Evolutionary conservation across 2,113 vertebrate genomes (phyloP).

Genomic region (Rhagologus leucostigma): DNA sequence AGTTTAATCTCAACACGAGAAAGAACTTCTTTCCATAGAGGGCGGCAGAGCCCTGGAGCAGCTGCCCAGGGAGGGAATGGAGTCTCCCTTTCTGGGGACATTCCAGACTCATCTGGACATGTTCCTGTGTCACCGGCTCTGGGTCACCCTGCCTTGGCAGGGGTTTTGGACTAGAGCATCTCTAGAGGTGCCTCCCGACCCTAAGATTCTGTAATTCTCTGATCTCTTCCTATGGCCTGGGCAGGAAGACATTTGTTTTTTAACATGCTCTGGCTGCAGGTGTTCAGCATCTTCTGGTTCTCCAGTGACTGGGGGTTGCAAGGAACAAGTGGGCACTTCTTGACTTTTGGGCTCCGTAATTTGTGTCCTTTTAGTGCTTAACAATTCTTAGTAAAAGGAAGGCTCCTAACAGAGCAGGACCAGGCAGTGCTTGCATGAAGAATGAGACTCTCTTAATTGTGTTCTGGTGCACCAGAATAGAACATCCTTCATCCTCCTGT

Average conservation of each 20-base stretch:
- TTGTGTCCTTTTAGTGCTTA: not conserved
- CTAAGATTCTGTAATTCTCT: not conserved
- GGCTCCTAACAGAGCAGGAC: not conserved
- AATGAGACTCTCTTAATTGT: not conserved
- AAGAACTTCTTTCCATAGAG: not conserved
- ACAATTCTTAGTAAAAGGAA: not conserved
- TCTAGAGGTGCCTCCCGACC: not conserved
- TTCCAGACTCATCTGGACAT: not conserved
- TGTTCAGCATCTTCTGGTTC: not conserved
- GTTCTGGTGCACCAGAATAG: not conserved
- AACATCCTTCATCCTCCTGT: not conserved
- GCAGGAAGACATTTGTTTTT: not conserved
- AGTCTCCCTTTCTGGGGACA: too few relatives aligned
- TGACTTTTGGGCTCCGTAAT: rapidly evolving
- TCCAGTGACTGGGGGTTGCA: not conserved
- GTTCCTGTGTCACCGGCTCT: not conserved
- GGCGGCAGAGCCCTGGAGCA: not conserved
- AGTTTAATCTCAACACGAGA: not conserved
- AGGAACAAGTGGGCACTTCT: not conserved
- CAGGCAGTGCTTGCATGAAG: not conserved
- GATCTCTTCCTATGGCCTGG: not conserved
- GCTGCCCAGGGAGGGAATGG: not conserved
- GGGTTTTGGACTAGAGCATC: not conserved
- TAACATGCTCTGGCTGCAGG: not conserved
- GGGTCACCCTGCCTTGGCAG: not conserved